Conservation (phyloP, 2,797 vertebrate species). For the Enteromius afrohamiltoni region DNA sequence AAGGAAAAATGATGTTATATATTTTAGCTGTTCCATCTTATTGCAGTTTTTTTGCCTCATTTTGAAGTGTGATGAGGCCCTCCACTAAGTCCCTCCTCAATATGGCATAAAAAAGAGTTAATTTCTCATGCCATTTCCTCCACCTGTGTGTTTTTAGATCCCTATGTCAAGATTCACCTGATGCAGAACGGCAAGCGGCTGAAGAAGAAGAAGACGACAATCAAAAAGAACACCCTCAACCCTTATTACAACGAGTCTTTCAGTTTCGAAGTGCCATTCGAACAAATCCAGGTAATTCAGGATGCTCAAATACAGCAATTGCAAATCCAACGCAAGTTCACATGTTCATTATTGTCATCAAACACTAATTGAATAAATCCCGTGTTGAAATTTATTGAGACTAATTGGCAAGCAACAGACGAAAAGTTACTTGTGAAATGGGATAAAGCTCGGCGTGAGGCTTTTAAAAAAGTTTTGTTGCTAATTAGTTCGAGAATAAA, state of each 20-base stretch:
- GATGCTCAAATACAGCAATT: not conserved
- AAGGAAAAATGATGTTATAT: not conserved
- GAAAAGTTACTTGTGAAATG: not conserved
- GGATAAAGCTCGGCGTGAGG: not conserved
- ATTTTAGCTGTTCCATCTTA: not conserved
- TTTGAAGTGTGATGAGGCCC: too few relatives aligned
- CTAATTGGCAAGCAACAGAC: not conserved
- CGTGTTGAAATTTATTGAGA: not conserved
- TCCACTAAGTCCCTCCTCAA: not conserved
- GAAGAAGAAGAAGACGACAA: conserved; percentile 99
- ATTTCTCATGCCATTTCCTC: not conserved
- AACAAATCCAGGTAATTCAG: conserved; percentile 97
- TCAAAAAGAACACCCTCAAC: conserved; percentile 99
- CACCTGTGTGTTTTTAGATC: conserved; percentile 79
- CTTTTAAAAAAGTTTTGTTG: conserved; percentile 20
- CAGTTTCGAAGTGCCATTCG: conserved; percentile 99
- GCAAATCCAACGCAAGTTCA: not conserved
- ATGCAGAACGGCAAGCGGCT: conserved; percentile 99
- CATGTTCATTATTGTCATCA: not conserved
- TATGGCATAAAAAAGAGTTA: not conserved
- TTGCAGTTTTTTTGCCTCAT: too few relatives aligned
- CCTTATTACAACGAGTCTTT: conserved; percentile 99
- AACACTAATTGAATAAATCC: not conserved
- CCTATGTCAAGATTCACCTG: conserved; percentile 98
- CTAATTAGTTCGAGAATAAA: conserved; percentile 38